Evolutionary conservation across 2,797 vertebrate genomes (phyloP), one percentile per base, ranked within the genome.

Genomic region (Sebastes oblongus): DNA sequence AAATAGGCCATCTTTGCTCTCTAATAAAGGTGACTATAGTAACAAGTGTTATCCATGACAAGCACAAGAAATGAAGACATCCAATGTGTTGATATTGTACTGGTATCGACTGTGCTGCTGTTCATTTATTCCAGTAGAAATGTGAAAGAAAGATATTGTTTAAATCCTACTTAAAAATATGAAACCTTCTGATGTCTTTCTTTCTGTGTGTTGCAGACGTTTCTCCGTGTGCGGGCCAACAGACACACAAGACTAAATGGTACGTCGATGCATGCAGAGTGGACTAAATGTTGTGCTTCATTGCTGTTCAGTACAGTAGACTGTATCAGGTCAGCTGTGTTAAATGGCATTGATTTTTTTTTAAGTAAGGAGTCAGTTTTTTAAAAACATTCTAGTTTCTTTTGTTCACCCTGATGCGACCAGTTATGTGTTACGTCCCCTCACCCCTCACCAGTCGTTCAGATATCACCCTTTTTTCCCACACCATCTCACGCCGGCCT

Each of bases 221-320:
- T 99, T 89, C 94, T 99, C 84, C 96, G 98, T 88, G 97, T 99
- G 86, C 95, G 97, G 86, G 95, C 98, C 90, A 99, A 99, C 95
- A 96, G 98, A 94, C 98, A 99, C 93, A 98, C 98, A 25, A 94
- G 98, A 90, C 96, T 99, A 86, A 98, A 98, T 88, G 98, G 98
- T 99, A 96, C 83, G 97, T 93, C 66, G 32, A 67, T 3, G 25
- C 77, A 77, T 68, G 29, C 65, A 65, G n/a, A 60, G 13, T 13
- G 20, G 30, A 60, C 64, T 29, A 27, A 72, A 72, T 72, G 80
- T 46, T 87, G 70, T 80, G 58, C 85, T 73, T 78, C 50, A 36
- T 46, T 77, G 78, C 73, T 78, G 42, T 78, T 88, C 72, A 55
- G 42, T 8, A 39, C 58, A 42, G 30, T 10, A 30, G 24, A 70